These are phyloP conservation scores for Speoplatyrhinus poulsoni DNA, from an alignment of 2,113 vertebrate species.

Conservation along the genomic window DNA sequence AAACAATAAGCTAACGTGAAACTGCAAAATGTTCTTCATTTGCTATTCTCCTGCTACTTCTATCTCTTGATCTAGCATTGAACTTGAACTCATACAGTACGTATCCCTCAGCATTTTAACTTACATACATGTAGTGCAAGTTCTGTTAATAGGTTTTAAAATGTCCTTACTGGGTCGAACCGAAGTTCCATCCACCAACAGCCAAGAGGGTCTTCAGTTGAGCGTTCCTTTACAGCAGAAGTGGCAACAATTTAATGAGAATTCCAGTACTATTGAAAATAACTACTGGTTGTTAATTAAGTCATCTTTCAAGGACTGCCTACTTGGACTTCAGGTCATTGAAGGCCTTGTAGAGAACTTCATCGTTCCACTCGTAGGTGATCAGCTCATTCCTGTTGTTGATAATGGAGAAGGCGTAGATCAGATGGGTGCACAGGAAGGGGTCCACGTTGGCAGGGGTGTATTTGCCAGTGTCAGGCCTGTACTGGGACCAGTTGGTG, in stretches of 20 bases:
- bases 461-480: slow-evolving; percentile 74
- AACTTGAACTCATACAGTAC: neutral
- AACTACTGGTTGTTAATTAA: neutral
- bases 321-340: slow-evolving; percentile 80
- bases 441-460: slow-evolving; percentile 78
- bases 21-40: slow-evolving; percentile 6
- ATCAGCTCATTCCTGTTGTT: slow-evolving; percentile 76
- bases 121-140: too few species aligned
- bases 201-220: slow-evolving; percentile 83
- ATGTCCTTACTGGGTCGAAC: slow-evolving; percentile 75
- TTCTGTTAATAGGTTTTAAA: too few species aligned
- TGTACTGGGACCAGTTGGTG: slow-evolving; percentile 89
- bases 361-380: slow-evolving; percentile 84
- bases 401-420: slow-evolving; percentile 88
- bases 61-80: too few species aligned
- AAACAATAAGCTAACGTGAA: too few species aligned
- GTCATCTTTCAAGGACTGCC: neutral
- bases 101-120: too few species aligned
- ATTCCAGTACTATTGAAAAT: too few species aligned
- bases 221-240: slow-evolving; percentile 74
- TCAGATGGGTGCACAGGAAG: slow-evolving; percentile 79
- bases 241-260: too few species aligned
- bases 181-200: slow-evolving; percentile 87
- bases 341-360: slow-evolving; percentile 82
- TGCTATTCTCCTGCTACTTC: too few species aligned